Base-by-base conservation (phyloP, 2,888 invertebrate species). In the Zeuzera pyrina region DNA sequence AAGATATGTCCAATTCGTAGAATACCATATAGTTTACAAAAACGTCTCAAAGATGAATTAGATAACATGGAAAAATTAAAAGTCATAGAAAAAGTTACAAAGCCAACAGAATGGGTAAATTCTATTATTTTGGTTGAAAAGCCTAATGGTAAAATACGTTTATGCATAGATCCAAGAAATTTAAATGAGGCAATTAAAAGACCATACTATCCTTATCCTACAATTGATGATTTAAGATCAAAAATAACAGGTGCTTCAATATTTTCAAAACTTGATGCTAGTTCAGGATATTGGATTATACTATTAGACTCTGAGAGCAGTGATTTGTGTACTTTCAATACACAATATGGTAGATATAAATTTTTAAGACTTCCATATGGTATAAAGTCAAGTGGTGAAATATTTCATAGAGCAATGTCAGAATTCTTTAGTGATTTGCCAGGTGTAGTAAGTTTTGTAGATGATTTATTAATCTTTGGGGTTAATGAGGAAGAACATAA, bases 131-230 rank as follows among this genome's bases (percentile, higher is more conserved):
- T 42, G 10, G 34, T 34, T 1, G 7, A 33, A 5, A 46, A 45
- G 30, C 39, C 41, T 24, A 38, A 43, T 33, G 44, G 42, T 22
- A 30, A 35, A 12, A 11, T 50, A 2, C 31, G 50, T 23, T n/a
- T 47, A 5, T 45, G 47, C 30, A 27, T 48, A 6, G 48, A 47
- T 23, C 47, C 47, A 3, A 14, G 40, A 6, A 41, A 47, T 15
- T 30, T 50, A 3, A 50, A 50, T 31, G 12, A 41, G 21, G 42
- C 43, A 2, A 34, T 48, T 1, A 31, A 35, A 19, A 36, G 48
- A 28, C 24, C 39, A 2, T 43, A 50, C 28, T 45, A 39, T 29
- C 46, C 37, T 15, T 42, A 48, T n/a, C 43, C 44, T 2, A 42
- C 43, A 11, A 15, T 50, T 12, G 44, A 48, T 13, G 42, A 42